These are phyloP conservation scores for Tetragnatha versicolor DNA, from an alignment of 1,140 invertebrate species.

Conservation along the genomic window DNA sequence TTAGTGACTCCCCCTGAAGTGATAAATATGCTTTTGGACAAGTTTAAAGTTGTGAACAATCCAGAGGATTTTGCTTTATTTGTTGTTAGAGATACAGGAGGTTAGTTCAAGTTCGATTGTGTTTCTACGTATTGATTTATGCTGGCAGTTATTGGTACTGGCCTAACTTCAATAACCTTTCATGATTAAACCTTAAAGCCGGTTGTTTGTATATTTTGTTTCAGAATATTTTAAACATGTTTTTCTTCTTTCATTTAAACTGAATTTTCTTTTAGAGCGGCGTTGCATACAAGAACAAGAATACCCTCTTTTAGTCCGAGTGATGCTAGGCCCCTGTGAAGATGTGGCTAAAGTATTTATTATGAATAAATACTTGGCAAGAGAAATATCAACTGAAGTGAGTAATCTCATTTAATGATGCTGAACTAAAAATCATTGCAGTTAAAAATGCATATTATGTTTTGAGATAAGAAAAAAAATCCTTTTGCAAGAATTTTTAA, in stretches of 20 bases:
- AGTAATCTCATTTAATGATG: too few relatives aligned
- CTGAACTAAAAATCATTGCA: too few relatives aligned
- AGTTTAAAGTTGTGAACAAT: slow-evolving; percentile 83
- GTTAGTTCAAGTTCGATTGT: too few relatives aligned
- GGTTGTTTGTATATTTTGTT: too few relatives aligned
- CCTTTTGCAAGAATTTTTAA: too few relatives aligned
- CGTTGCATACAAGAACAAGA: slow-evolving; percentile 77
- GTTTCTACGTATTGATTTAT: too few relatives aligned
- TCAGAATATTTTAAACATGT: background rate
- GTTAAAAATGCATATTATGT: too few relatives aligned
- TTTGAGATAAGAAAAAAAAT: too few relatives aligned
- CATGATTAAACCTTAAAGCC: too few relatives aligned
- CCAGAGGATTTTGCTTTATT: slow-evolving; percentile 82
- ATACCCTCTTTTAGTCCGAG: slow-evolving; percentile 78
- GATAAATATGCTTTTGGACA: slow-evolving; percentile 83
- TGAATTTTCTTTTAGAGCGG: slow-evolving; percentile 74
- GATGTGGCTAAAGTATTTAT: slow-evolving; percentile 81
- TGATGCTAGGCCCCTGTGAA: slow-evolving; percentile 82
- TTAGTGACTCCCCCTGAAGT: slow-evolving; percentile 81
- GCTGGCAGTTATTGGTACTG: too few relatives aligned
- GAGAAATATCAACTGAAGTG: slow-evolving; percentile 69
- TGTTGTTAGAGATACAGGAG: slow-evolving; percentile 82
- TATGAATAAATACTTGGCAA: slow-evolving; percentile 76
- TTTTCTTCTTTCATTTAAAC: background rate
- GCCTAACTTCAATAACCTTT: too few relatives aligned